These are phyloP conservation scores for Macheiramphus alcinus DNA, from an alignment of 2,113 vertebrate species.

Conservation along the genomic window DNA sequence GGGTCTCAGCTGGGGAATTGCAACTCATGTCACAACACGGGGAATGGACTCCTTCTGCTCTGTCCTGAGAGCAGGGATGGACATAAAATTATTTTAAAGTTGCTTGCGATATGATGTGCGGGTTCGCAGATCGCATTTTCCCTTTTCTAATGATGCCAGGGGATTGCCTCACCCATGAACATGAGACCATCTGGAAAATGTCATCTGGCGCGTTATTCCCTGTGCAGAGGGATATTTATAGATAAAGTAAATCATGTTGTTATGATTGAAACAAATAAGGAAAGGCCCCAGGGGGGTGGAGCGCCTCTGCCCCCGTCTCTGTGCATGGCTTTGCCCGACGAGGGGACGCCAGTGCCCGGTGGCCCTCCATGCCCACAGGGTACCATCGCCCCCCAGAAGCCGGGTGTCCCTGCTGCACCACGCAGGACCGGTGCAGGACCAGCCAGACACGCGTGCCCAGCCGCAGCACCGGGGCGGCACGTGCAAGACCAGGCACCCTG, in stretches of 20 bases:
- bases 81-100: neutral
- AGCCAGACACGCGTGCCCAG: too few relatives aligned
- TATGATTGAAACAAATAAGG: neutral
- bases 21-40: accelerated
- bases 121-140: neutral
- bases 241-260: neutral
- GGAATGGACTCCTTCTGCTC: neutral
- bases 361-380: accelerated
- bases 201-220: neutral
- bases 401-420: neutral
- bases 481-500: accelerated
- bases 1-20: neutral
- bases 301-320: neutral
- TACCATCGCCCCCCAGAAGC: neutral
- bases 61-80: neutral
- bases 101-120: neutral
- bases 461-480: accelerated
- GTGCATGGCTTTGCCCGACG: neutral
- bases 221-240: conserved; percentile 8
- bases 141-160: neutral
- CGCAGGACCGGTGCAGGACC: neutral
- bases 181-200: conserved; percentile 10
- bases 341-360: neutral
- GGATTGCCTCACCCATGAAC: neutral
- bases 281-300: neutral